Percentiles rank a stretch among this genome's conserved stretches.
These are phyloP conservation scores for Grallaria varia DNA, from an alignment of 2,113 vertebrate species.

Conservation along the genomic window DNA sequence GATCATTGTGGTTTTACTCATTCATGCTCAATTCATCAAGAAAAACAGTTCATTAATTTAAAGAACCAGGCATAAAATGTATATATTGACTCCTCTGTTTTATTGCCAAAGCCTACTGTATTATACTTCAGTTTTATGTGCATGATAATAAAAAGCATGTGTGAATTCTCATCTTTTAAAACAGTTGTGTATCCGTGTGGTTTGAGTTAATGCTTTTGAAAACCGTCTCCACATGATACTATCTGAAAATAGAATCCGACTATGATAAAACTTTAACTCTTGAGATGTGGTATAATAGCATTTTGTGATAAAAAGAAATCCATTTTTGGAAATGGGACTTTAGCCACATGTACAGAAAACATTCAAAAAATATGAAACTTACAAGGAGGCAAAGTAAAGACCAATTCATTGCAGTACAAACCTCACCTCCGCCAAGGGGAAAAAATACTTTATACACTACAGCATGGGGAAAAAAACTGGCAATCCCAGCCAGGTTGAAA, in stretches of 20 bases:
- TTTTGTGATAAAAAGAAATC: background rate
- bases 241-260: slow-evolving; percentile 63
- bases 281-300: slow-evolving; percentile 8
- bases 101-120: slow-evolving; percentile 65
- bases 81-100: slow-evolving; percentile 37
- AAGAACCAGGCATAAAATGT: slow-evolving; percentile 57
- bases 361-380: background rate
- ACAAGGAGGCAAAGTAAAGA: background rate
- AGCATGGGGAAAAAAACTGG: background rate
- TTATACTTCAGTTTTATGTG: slow-evolving; percentile 55
- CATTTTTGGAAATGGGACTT: background rate
- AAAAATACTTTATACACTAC: background rate
- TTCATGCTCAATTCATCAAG: slow-evolving; percentile 24
- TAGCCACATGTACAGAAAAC: background rate
- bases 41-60: slow-evolving; percentile 49
- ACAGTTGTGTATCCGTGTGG: slow-evolving; percentile 50
- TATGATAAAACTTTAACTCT: slow-evolving; percentile 48
- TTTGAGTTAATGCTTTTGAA: slow-evolving; percentile 66
- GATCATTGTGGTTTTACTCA: slow-evolving; percentile 1
- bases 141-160: slow-evolving; percentile 64
- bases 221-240: slow-evolving; percentile 31
- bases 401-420: background rate
- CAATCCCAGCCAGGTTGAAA: background rate
- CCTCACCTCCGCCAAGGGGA: background rate
- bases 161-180: slow-evolving; percentile 51